Evolutionary conservation across 2,888 invertebrate species (phyloP), one percentile per base, ranked within the genome.

Genomic region (Ptychoptera albimana): DNA sequence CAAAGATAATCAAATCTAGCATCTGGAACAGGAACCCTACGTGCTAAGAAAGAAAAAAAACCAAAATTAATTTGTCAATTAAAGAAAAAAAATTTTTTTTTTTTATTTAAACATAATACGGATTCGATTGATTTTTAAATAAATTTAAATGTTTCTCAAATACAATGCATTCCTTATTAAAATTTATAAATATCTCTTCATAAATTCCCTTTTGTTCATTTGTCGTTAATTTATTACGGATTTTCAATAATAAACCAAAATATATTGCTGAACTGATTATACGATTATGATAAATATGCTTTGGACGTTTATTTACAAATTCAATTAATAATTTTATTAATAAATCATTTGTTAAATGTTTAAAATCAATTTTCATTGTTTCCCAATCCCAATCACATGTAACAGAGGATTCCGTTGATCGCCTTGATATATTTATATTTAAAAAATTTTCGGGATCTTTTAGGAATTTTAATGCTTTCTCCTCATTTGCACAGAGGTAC

Each of bases 21-120:
- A 67, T 98, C 98, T 2, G 96, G 96, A 8, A 99, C 97, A 29
- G 96, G 92, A 57, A 98, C 98, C 60, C 96, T 81, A 83, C 88
- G 81, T 91, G 75, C 70, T 59, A 58, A 53, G 60, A 60, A 60
- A 54, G 54, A 42, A 39, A 39, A 42, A 42, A 45, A 42, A 43
- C 43, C 12, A 15, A 36, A 15, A 34, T 42, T 37, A 11, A 9
- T 16, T 15, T 37, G 15, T 29, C n/a, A n/a, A n/a, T n/a, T n/a
- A n/a, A n/a, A n/a, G n/a, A n/a, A n/a, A n/a, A n/a, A n/a, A n/a
- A n/a, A n/a, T n/a, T n/a, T n/a, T n/a, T n/a, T n/a, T n/a, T n/a
- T n/a, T n/a, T n/a, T n/a, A n/a, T n/a, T 30, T 13, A 2, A 39
- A n/a, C 13, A 15, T 40, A 57, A 51, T 70, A 72, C 1, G 77